Conservation (phyloP, 1,140 invertebrate species). For the Temnothorax curvispinosus region DNA sequence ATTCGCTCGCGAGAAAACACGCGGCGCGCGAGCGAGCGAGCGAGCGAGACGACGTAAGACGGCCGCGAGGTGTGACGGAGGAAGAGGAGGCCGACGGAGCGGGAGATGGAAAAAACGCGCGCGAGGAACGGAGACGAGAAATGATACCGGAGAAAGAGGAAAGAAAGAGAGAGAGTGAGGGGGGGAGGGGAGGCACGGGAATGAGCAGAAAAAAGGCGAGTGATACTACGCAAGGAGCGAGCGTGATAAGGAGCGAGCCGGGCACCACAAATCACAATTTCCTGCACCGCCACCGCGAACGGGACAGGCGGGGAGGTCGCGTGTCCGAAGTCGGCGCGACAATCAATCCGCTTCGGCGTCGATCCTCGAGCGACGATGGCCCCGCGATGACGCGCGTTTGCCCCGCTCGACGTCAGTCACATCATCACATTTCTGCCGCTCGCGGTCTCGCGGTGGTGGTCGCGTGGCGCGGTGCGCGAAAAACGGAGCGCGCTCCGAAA, state of each 20-base stretch:
- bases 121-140: not conserved
- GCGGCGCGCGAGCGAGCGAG: not conserved
- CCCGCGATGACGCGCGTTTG: not conserved
- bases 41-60: constrained; percentile 33
- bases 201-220: constrained; percentile 28
- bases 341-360: constrained; percentile 38
- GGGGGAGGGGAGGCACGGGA: too few relatives aligned
- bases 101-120: not conserved
- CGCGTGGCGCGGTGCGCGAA: constrained; percentile 37
- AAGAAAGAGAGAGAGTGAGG: not conserved
- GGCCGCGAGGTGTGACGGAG: constrained; percentile 1
- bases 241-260: constrained; percentile 59
- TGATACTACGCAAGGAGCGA: constrained; percentile 56
- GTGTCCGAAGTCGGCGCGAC: not conserved
- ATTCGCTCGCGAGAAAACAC: constrained; percentile 39
- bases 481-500: constrained; percentile 23
- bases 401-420: not conserved
- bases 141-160: not conserved
- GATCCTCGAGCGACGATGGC: not conserved
- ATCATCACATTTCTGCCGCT: not conserved
- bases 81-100: not conserved
- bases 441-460: not conserved
- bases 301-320: not conserved
- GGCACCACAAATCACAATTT: constrained; percentile 29
- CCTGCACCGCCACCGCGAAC: constrained; percentile 40